These are phyloP conservation scores for Caenorhabditis latens DNA, from an alignment of 1,140 invertebrate genomes.

Conservation along the genomic window DNA sequence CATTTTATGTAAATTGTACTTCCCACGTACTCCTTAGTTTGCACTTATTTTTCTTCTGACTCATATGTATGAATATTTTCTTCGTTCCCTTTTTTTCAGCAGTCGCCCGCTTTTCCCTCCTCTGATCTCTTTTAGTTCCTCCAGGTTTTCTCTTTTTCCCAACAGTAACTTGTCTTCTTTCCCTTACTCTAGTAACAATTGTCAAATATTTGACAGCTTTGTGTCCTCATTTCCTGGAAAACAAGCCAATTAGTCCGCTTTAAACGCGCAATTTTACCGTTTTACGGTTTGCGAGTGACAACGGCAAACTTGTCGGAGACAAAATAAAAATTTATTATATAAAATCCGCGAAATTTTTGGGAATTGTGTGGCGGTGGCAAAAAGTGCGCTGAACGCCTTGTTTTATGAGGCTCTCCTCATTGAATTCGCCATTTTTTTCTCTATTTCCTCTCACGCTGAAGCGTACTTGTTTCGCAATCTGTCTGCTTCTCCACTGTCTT, in stretches of 20 bases:
- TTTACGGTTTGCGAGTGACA: background rate
- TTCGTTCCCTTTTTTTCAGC: background rate
- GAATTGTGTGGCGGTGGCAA: conserved; percentile 7
- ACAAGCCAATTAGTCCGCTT: background rate
- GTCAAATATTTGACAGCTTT: conserved; percentile 6
- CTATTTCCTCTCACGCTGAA: conserved; percentile 3
- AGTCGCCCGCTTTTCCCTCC: background rate
- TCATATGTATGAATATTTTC: conserved; percentile 24
- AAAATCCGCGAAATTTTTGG: background rate
- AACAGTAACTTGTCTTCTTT: background rate
- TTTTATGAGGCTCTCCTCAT: background rate
- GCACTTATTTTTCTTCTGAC: background rate
- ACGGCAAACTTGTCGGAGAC: background rate
- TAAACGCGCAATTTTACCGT: background rate
- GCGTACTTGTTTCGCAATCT: conserved; percentile 34
- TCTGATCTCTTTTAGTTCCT: background rate
- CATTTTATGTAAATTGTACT: background rate
- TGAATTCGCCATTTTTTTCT: conserved; percentile 3
- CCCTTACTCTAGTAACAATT: background rate
- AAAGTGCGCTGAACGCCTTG: background rate
- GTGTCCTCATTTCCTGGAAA: conserved; percentile 31
- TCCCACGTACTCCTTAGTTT: background rate
- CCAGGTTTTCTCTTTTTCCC: background rate
- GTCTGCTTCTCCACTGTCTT: background rate
- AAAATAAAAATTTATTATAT: background rate